Conservation (phyloP, 2,797 vertebrate species). For the Artibeus jamaicensis region DNA sequence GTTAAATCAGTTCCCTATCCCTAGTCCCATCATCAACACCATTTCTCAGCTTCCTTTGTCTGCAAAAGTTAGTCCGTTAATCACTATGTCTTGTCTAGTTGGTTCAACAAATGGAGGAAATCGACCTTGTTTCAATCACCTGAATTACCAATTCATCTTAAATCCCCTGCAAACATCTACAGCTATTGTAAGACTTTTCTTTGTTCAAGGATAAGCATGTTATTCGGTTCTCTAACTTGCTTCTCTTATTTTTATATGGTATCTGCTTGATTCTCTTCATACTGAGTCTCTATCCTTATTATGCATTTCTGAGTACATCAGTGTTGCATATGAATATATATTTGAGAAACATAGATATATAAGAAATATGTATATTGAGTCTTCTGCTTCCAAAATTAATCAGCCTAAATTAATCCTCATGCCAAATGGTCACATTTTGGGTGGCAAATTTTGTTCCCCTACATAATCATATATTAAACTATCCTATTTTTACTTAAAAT, state of each 20-base stretch:
- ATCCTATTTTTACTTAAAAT: neutral
- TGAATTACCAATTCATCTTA: conserved; percentile 21
- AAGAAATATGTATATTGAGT: neutral
- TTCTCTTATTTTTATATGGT: neutral
- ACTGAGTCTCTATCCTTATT: neutral
- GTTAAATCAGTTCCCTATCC: conserved; percentile 5
- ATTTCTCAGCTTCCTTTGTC: conserved; percentile 16
- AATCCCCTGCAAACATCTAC: neutral
- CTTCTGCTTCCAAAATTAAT: neutral
- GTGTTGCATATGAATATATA: neutral
- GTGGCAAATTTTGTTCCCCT: neutral
- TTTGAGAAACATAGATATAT: neutral
- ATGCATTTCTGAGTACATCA: neutral
- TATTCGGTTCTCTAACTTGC: neutral
- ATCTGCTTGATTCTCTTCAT: neutral
- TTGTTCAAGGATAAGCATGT: neutral
- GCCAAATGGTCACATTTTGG: neutral
- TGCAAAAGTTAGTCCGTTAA: neutral
- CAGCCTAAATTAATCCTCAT: neutral
- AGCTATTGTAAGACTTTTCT: neutral
- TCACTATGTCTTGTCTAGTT: neutral
- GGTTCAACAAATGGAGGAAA: conserved; percentile 25
- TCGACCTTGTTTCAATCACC: conserved; percentile 25
- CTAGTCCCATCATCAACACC: neutral
- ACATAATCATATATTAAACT: neutral